phyloP scores from a whole-genome alignment of 2,113 vertebrate species.

The Stegostoma tigrinum region DNA sequence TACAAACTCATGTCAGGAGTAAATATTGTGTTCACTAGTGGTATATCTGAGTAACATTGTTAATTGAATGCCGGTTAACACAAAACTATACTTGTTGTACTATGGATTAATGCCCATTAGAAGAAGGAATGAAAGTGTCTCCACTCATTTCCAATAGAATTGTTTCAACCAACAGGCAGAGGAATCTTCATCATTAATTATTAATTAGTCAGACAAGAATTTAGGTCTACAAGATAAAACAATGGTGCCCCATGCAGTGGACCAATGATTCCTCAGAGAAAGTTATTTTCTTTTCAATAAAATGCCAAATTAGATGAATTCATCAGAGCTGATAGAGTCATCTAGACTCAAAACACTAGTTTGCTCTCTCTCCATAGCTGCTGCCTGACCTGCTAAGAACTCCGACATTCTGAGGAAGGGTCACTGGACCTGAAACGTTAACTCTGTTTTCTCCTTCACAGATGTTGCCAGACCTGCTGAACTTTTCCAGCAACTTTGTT shows the following conservation, averaged over 20 bases:
- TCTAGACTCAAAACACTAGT: no score
- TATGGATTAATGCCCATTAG: neutral
- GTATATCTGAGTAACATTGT: neutral
- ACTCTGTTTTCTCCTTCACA: no score
- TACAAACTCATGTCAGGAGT: neutral
- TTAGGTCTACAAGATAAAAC: neutral
- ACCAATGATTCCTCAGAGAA: neutral
- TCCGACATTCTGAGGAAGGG: no score
- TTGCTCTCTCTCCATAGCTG: no score
- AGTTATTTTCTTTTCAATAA: neutral
- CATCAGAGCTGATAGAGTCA: no score
- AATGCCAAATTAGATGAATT: neutral
- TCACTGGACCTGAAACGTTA: no score
- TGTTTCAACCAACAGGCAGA: neutral
- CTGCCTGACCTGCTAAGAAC: no score
- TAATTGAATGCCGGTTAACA: neutral
- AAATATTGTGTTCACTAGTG: neutral
- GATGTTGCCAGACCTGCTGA: no score
- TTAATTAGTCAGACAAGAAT: neutral
- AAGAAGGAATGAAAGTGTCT: neutral
- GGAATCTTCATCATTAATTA: neutral
- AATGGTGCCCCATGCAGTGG: neutral
- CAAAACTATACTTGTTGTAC: neutral
- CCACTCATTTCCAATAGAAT: neutral
- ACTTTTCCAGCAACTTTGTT: no score